Base-by-base conservation (phyloP, 2,113 vertebrate species). In the Charina bottae region DNA sequence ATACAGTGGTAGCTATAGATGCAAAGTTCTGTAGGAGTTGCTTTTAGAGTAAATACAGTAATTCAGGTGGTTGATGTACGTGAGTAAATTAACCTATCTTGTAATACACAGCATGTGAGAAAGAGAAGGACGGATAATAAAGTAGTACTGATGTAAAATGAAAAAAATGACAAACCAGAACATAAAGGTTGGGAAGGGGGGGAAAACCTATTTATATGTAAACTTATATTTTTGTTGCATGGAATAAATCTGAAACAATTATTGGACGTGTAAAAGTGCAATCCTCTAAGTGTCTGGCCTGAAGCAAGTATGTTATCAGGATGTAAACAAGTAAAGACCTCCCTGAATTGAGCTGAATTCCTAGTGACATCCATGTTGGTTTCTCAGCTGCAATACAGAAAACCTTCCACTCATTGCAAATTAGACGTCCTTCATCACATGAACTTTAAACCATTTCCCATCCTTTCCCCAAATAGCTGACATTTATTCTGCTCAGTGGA, bases 391-490 rank as follows among this genome's bases (percentile, higher is more conserved):
- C 83, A 85, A 91, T n/a, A 42, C 1, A 2, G 84, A 64, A 94
- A 89, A 87, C 54, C 90, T 23, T 62, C 92, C 88, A 84, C 28
- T 85, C 83, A 37, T 93, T 91, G 17, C 91, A 89, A 90, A 2
- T 92, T 85, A 56, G 85, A 95, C 87, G 90, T 56, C 83, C 88
- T 83, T 89, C 85, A 88, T 59, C 95, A 92, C 93, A 68, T 92
- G 90, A 91, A 90, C 84, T 93, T 96, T 90, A 94, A 96, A 93
- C 78, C 58, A n/a, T 23, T 88, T 95, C 85, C 56, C 93, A 91
- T 90, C 88, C 24, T 94, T 92, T 87, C 88, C 95, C 96, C 93
- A 97, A 94, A 91, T 95, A 93, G 90, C 91, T 95, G 87, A 92
- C 91, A 90, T 97, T 91, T 83, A 91, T 59, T 96, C 86, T 95